Percentiles rank a stretch among this genome's conserved stretches.
These are phyloP conservation scores for Ditylenchus weischeri DNA, from an alignment of 2,888 invertebrate genomes.

Conservation along the genomic window DNA sequence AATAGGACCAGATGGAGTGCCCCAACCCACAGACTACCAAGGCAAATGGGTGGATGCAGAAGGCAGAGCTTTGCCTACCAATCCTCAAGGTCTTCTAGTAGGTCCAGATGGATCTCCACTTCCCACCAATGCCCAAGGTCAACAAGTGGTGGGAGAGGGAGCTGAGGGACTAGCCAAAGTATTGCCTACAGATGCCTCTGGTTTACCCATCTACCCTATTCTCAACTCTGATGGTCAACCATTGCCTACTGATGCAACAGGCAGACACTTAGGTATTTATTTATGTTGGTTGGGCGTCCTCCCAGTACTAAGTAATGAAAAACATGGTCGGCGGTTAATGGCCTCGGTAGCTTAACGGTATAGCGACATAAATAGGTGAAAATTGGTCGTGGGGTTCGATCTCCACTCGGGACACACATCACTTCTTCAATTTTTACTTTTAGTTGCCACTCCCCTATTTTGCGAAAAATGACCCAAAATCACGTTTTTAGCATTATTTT, in stretches of 20 bases:
- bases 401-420: too few species aligned
- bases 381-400: too few species aligned
- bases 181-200: slow-evolving; percentile 39
- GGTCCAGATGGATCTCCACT: slow-evolving; percentile 38
- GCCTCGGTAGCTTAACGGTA: too few species aligned
- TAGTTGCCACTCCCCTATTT: too few species aligned
- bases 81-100: slow-evolving; percentile 39
- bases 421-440: too few species aligned
- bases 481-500: too few species aligned
- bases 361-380: too few species aligned
- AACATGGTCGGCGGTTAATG: too few species aligned
- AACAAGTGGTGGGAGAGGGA: slow-evolving; percentile 14
- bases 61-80: slow-evolving; percentile 34
- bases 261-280: background rate
- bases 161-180: slow-evolving; percentile 12
- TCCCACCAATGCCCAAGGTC: slow-evolving; percentile 39
- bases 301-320: too few species aligned
- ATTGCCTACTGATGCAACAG: slow-evolving; percentile 1
- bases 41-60: slow-evolving; percentile 37
- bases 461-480: too few species aligned
- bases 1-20: slow-evolving; percentile 35
- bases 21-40: slow-evolving; percentile 32
- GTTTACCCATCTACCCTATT: slow-evolving; percentile 29
- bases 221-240: slow-evolving; percentile 31
- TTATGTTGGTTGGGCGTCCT: too few species aligned